Base-by-base conservation (phyloP, 1,140 invertebrate species). In the Dendrolimus kikuchii region DNA sequence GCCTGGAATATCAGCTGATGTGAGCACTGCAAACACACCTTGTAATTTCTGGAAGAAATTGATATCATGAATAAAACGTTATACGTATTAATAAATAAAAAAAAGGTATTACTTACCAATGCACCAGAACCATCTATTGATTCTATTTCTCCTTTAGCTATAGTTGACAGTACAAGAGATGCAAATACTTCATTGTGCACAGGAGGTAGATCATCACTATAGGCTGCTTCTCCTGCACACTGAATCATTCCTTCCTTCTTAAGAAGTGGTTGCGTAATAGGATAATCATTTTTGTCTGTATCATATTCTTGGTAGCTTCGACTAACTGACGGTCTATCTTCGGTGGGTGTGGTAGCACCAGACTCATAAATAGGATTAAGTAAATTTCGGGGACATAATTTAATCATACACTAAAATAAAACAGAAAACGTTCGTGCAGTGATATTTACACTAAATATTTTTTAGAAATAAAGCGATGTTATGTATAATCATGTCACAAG, bases 1-100 rank as follows among this genome's bases (percentile, higher is more conserved):
- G 5, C 93, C 94, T 4, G 93, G 92, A 42, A 95, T 88, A 76
- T 95, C 93, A 54, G 90, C 90, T 5, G 91, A 92, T 9, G 89
- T 89, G 51, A 90, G 90, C 58, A 93, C 93, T 2, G 89, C 89
- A 2, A 93, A 64, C 5, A 95, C 92, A 8, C 93, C 94, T 36
- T 90, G 83, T 44, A 92, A 73, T 65, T 88, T 82, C 78, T 91
- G 66, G 50, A 88, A 85, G 5, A 53, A 52, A 53, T 47, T 10
- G 39, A 6, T 38, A 8, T 38, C 9, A n/a, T 38, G 8, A 39
- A 5, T 49, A 8, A 38, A 7, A n/a, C 40, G 5, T n/a, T 10
- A 40, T 5, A 7, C 42, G 42, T 39, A 50, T n/a, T 0, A 41
- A 37, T 37, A 6, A 6, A 5, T 39, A 23, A 39, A 49, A 40